These are phyloP conservation scores for Eupithecia pulchellata DNA, from an alignment of 2,888 invertebrate genomes.

Conservation along the genomic window DNA sequence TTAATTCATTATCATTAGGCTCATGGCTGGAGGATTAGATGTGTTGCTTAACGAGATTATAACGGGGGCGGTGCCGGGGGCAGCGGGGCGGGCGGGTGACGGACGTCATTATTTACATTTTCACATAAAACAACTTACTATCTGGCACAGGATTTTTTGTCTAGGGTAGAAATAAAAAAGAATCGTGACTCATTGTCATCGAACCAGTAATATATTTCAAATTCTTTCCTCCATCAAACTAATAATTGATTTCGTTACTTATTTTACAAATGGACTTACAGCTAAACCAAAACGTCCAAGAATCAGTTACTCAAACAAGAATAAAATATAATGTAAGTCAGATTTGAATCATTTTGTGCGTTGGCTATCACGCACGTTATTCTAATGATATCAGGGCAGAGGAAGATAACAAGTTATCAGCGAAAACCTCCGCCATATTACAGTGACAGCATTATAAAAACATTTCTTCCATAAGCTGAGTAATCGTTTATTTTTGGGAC, in stretches of 20 bases:
- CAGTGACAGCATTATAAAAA: not conserved
- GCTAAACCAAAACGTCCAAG: no score
- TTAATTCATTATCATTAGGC: slow-evolving; percentile 65
- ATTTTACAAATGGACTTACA: no score
- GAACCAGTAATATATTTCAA: no score
- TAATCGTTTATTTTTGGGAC: slow-evolving; percentile 26
- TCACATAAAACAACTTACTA: not conserved
- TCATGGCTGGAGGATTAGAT: slow-evolving; percentile 38
- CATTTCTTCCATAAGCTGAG: slow-evolving; percentile 4
- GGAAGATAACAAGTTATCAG: not conserved
- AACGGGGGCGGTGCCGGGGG: slow-evolving; percentile 12
- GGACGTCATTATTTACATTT: not conserved
- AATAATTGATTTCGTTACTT: no score
- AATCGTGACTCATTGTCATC: no score
- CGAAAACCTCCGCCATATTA: not conserved
- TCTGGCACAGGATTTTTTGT: no score
- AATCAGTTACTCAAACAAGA: no score
- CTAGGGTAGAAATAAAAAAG: no score
- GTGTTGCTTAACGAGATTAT: slow-evolving; percentile 38
- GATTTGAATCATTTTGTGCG: no score
- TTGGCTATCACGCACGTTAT: no score
- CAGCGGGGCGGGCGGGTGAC: slow-evolving; percentile 7
- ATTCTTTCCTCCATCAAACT: no score
- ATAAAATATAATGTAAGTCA: no score
- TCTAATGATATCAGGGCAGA: not conserved